These are phyloP conservation scores for Coelogynopora nodosa DNA, from an alignment of 2,888 invertebrate genomes.

Conservation along the genomic window DNA sequence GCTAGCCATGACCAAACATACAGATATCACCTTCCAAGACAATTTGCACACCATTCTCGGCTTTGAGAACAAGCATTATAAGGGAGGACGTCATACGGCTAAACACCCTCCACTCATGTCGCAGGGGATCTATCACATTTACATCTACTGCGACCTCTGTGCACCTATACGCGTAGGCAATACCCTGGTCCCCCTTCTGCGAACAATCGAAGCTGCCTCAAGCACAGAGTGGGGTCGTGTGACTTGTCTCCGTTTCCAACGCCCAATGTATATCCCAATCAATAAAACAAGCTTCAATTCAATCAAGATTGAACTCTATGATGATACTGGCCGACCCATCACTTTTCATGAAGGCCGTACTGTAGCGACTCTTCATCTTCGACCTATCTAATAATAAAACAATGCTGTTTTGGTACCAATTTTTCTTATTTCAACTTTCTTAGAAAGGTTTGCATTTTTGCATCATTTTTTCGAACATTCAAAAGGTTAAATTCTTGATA, in stretches of 20 bases:
- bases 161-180: not conserved
- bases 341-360: not conserved
- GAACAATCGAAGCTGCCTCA: not conserved
- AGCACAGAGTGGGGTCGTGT: not conserved
- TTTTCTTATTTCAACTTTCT: not conserved
- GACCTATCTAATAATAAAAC: not conserved
- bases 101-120: not conserved
- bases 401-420: not conserved
- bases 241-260: not conserved
- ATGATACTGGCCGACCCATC: not conserved
- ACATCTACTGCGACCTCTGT: not conserved
- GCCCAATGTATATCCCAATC: not conserved
- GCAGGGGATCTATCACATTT: not conserved
- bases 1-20: not conserved
- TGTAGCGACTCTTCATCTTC: not conserved
- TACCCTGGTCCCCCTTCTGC: not conserved
- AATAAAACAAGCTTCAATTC: not conserved
- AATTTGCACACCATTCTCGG: not conserved
- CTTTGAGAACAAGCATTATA: not conserved
- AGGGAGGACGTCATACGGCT: not conserved
- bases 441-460: not conserved
- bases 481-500: not conserved
- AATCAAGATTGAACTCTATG: not conserved
- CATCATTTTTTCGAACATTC: not conserved
- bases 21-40: not conserved